These are phyloP conservation scores for Trichonephila inaurata DNA, from an alignment of 1,140 invertebrate genomes.

Conservation along the genomic window DNA sequence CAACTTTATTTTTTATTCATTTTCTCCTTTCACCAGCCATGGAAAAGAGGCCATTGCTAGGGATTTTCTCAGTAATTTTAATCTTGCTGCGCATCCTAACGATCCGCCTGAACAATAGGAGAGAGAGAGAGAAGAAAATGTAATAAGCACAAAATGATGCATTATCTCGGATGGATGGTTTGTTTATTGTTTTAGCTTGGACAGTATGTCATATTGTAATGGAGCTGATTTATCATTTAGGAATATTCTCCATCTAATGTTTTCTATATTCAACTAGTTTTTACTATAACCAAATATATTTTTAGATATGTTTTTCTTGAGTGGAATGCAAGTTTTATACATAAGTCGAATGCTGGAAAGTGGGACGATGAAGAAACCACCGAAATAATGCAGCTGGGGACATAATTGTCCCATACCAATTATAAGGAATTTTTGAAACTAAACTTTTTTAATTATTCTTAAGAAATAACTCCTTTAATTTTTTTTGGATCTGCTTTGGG, in stretches of 20 bases:
- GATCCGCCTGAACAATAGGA: conserved; percentile 16
- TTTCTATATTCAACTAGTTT: background rate
- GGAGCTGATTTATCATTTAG: conserved; percentile 26
- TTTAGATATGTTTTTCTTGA: too few species aligned
- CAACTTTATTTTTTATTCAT: conserved; percentile 47
- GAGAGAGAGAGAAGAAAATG: conserved; percentile 24
- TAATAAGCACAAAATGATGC: conserved; percentile 38
- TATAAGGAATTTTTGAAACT: too few species aligned
- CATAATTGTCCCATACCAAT: too few species aligned
- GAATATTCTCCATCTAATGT: background rate
- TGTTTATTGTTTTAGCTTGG: conserved; percentile 23
- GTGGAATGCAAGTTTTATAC: too few species aligned
- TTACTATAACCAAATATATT: background rate
- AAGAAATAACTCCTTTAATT: too few species aligned
- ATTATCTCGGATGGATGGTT: conserved; percentile 16
- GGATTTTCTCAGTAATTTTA: conserved; percentile 45
- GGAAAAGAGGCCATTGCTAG: conserved; percentile 40
- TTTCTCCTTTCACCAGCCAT: conserved; percentile 30
- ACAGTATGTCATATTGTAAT: background rate
- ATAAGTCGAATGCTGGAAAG: too few species aligned
- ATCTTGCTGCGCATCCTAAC: conserved; percentile 44
- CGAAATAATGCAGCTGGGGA: too few species aligned
- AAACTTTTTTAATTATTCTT: too few species aligned
- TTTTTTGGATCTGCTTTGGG: too few species aligned
- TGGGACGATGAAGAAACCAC: too few species aligned